phyloP scores from a whole-genome alignment of 2,797 vertebrate species.

The Podarcis siculus region DNA sequence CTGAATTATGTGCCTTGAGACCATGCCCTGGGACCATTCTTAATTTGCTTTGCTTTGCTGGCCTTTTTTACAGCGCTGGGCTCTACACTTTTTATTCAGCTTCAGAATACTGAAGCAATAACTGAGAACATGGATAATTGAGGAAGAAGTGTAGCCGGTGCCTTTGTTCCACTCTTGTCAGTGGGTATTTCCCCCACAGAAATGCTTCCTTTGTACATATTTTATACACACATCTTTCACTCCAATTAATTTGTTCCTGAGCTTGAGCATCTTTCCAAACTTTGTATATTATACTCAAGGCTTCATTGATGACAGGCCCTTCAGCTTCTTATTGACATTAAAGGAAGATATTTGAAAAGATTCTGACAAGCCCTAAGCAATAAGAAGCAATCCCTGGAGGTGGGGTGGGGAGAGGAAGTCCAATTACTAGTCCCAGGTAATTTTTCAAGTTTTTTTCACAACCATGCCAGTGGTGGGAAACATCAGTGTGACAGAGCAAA shows the following conservation, averaged over 20 bases:
- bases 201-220: background rate
- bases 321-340: background rate
- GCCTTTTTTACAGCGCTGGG: background rate
- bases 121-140: conserved; percentile 1
- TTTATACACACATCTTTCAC: background rate
- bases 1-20: background rate
- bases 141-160: background rate
- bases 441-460: conserved; percentile 12
- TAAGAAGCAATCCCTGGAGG: background rate
- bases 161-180: background rate
- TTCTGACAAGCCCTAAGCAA: background rate
- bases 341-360: conserved; percentile 11
- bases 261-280: conserved; percentile 3
- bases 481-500: background rate
- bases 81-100: background rate
- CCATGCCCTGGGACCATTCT: background rate
- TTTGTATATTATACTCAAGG: background rate
- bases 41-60: background rate
- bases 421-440: background rate
- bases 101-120: background rate
- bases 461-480: background rate
- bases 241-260: background rate
- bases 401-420: background rate
- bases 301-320: conserved; percentile 24
- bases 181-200: background rate